Evolutionary conservation across 2,888 invertebrate genomes (phyloP), one percentile per base, ranked within the genome.

Genomic region (Brachypalpus laphriformis): DNA sequence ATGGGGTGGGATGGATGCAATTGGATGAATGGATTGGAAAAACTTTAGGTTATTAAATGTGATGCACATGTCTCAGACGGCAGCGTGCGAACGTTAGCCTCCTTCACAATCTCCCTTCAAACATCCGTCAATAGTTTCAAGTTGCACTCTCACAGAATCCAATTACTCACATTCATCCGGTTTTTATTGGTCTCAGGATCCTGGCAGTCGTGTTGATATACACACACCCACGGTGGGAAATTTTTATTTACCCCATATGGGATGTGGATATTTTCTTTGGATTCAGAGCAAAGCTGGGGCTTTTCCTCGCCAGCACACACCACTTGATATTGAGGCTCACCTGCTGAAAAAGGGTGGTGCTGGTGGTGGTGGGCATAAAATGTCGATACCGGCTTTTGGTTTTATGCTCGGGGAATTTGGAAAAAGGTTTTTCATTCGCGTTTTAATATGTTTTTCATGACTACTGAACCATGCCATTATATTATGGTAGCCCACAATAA

Each of bases 321-420:
- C 70, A 56, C 45, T 54, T 47, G 34, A 68, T 42, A 31, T 9
- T 11, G n/a, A 9, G 1, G 5, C 54, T 63, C 25, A 63, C 70
- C 77, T 70, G 45, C 40, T 7, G 25, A 9, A 68, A 51, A 40
- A 56, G 49, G 59, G 61, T 54, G 25, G 25, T 5, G 4, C 1
- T 7, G 9, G 34, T 1, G 34, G 9, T 3, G 34, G 1, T 34
- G 34, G 37, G 59, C 45, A 28, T 25, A 25, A 66, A 61, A 68
- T 77, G 65, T 37, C 72, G 54, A 57, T 65, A 63, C 14, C 49
- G 61, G 49, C 61, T 63, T 68, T 76, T 47, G 25, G 47, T 63
- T 76, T 70, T 61, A 66, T 59, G 68, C 49, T 74, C 42, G 49
- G 78, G 72, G 83, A 83, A 61, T 77, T 77, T 9, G 20, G n/a